These are phyloP conservation scores for Dicrurus megarhynchus DNA, from an alignment of 2,113 vertebrate species.

Conservation along the genomic window DNA sequence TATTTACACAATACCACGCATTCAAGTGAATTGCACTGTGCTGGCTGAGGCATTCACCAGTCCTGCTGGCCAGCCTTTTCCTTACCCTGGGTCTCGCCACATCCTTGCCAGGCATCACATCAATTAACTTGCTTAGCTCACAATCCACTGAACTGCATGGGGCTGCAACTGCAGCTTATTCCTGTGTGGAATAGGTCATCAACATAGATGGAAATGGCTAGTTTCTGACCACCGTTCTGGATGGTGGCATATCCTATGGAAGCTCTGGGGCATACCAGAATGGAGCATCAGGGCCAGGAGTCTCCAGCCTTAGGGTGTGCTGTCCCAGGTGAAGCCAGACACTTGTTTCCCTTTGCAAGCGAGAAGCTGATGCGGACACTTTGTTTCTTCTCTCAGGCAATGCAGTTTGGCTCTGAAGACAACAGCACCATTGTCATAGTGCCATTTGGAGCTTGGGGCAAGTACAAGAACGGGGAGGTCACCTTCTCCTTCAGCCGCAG, in stretches of 20 bases:
- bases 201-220: background rate
- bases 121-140: background rate
- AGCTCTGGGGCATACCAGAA: background rate
- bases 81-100: background rate
- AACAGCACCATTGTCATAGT: constrained; percentile 93
- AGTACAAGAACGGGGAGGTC: constrained; percentile 83
- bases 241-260: background rate
- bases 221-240: background rate
- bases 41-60: background rate
- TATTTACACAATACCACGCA: background rate
- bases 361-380: background rate
- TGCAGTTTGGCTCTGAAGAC: constrained; percentile 92
- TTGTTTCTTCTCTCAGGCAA: constrained; percentile 74
- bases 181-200: background rate
- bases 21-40: background rate
- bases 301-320: accelerated
- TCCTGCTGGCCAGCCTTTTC: background rate
- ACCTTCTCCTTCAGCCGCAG: constrained; percentile 95
- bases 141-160: background rate
- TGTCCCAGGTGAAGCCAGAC: background rate
- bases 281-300: background rate
- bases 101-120: background rate
- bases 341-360: background rate
- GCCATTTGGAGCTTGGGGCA: constrained; percentile 96
- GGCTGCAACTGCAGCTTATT: background rate